These are phyloP conservation scores for Phengaris alcon DNA, from an alignment of 2,888 invertebrate species.

Conservation along the genomic window DNA sequence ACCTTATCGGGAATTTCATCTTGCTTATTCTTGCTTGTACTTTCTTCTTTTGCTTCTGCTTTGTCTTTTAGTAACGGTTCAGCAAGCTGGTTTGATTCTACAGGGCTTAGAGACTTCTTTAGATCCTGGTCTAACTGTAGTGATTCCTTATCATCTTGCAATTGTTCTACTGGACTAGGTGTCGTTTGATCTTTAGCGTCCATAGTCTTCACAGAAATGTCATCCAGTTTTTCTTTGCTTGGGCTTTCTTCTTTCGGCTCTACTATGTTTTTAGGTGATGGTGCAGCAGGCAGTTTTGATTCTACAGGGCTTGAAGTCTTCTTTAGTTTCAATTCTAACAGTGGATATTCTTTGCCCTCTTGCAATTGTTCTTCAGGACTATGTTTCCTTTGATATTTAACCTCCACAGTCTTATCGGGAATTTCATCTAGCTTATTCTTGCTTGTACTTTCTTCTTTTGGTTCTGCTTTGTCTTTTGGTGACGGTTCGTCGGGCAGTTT, in stretches of 20 bases:
- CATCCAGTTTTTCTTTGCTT: neutral
- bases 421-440: neutral
- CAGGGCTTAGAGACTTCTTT: neutral
- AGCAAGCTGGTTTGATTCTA: too few species aligned
- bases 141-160: constrained; percentile 2
- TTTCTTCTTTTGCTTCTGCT: neutral
- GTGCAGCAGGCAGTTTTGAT: neutral
- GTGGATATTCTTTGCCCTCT: neutral
- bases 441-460: neutral
- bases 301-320: neutral
- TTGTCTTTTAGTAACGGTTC: too few species aligned
- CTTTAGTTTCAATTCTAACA: neutral
- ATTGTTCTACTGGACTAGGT: constrained; percentile 24
- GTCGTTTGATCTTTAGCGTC: constrained; percentile 26
- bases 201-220: neutral
- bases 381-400: constrained; percentile 20
- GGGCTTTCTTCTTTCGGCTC: constrained; percentile 27
- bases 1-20: neutral
- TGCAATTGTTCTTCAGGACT: constrained; percentile 25
- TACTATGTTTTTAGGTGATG: neutral
- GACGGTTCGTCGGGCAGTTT: neutral
- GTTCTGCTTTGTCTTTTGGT: neutral
- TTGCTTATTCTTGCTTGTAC: constrained; percentile 4
- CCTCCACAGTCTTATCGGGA: neutral
- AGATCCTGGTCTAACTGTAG: neutral